Conservation (phyloP, 1,140 invertebrate genomes). For the Drosophila melanogaster region DNA sequence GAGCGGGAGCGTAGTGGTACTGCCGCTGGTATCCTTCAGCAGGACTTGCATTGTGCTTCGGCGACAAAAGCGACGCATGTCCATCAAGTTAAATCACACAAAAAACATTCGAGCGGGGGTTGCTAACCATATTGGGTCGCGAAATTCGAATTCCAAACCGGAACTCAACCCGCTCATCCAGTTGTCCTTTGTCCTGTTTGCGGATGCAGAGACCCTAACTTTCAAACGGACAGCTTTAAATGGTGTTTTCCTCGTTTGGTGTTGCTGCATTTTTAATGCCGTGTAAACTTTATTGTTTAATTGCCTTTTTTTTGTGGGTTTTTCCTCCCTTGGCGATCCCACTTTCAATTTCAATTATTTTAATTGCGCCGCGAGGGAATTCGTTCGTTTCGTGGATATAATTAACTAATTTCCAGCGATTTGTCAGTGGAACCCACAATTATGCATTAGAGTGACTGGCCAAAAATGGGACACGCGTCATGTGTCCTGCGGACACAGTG, state of each 20-base stretch:
- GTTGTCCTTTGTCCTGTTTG: slow-evolving; percentile 17
- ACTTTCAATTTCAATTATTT: slow-evolving; percentile 79
- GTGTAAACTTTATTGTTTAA: slow-evolving; percentile 81
- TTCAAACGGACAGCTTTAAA: slow-evolving; percentile 42
- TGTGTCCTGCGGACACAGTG: slow-evolving; percentile 33
- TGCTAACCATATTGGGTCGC: slow-evolving; percentile 2
- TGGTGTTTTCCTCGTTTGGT: slow-evolving; percentile 27
- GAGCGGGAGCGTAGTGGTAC: slow-evolving; percentile 31
- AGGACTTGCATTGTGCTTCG: slow-evolving; percentile 71
- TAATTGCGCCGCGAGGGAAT: slow-evolving; percentile 63
- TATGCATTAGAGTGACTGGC: slow-evolving; percentile 55
- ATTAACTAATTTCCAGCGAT: slow-evolving; percentile 80
- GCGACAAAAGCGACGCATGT: slow-evolving; percentile 66
- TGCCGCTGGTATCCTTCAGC: slow-evolving; percentile 43
- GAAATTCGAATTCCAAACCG: slow-evolving; percentile 20
- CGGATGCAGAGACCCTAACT: slow-evolving; percentile 2
- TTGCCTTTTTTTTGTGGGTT: slow-evolving; percentile 64
- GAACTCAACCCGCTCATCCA: slow-evolving; percentile 46
- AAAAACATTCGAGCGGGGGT: slow-evolving; percentile 46
- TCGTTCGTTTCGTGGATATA: slow-evolving; percentile 49
- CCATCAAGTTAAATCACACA: slow-evolving; percentile 69
- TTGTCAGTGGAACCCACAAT: slow-evolving; percentile 71
- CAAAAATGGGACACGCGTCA: slow-evolving; percentile 67
- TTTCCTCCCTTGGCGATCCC: slow-evolving; percentile 36
- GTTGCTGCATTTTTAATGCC: slow-evolving; percentile 64